Evolutionary conservation across 53 echinoderm and acorn worm species (phyloP), one percentile per base, ranked within the genome.

Genomic region (Echinarachnius parma): DNA sequence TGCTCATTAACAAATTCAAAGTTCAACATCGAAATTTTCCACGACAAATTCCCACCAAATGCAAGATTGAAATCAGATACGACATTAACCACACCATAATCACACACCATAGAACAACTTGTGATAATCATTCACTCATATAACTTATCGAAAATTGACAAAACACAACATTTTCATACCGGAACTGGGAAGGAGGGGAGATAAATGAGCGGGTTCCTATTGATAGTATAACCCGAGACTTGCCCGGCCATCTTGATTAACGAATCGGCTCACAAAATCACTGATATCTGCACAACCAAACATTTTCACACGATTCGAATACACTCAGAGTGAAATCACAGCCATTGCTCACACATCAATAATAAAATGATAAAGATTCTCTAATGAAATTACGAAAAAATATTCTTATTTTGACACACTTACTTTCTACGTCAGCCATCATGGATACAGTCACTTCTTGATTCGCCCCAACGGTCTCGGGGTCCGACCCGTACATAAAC

Each of bases 401-500:
- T 13, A 16, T 15, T 15, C 35, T 25, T 42, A 36, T 32, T n/a
- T 30, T 4, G 22, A 42, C 42, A 34, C 72, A 72, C 72, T 72
- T 37, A 72, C 72, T 26, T 25, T 72, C 72, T 14, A 39, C 72
- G 72, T 72, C 72, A 31, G 54, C 26, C 26, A 72, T 72, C 55
- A 28, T 27, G 54, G 72, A 55, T 34, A 55, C 72, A 25, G 28
- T 35, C 25, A 42, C 72, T 72, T 72, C 55, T 72, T 72, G 72
- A 72, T 72, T 54, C 72, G 78, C 86, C 86, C 86, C 76, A 80
- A 81, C 81, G 81, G 69, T 86, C 86, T 79, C 86, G 86, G 86
- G 86, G 81, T 81, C 81, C 81, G 81, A 81, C 77, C 86, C 86
- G n/a, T n/a, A n/a, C n/a, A n/a, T n/a, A n/a, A n/a, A n/a, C n/a